Evolutionary conservation across 2,888 invertebrate species (phyloP), one percentile per base, ranked within the genome.

Genomic region (Chrysotoxum bicinctum): DNA sequence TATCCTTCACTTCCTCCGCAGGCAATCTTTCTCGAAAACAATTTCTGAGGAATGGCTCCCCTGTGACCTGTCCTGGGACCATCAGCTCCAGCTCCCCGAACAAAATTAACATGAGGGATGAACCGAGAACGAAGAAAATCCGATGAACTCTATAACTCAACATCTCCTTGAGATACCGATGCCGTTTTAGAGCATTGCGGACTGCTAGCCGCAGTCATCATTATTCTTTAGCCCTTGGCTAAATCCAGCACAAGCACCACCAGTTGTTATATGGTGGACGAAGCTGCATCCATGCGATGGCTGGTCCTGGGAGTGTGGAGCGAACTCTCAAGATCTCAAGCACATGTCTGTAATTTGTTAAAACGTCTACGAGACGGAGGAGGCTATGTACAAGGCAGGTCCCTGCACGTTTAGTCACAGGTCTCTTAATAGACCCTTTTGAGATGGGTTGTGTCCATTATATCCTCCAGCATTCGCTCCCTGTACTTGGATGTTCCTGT

Each of bases 331-430:
- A 85, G 72, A 85, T 85, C 85, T 81, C 85, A 73, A 85, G 85
- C 85, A 85, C 85, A 85, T 80, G 76, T 73, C 43, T 76, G 81
- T 85, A 81, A 85, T 85, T 85, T 85, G 85, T 80, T 80, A 80
- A 85, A 76, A 69, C 68, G 62, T 79, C 79, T 48, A 37, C 40
- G 40, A 48, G 21, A 19, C 43, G 40, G 23, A 48, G 30, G 16
- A 16, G 56, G 50, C 35, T 35, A 62, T 10, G 16, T 16, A n/a
- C 50, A 69, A 12, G 52, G 68, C 74, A 76, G 72, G 83, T 87
- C 87, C 87, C 87, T 64, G 83, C 87, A 87, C 83, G 87, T 83
- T 73, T 80, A 80, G 50, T 76, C 76, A 70, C 50, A 64, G 73
- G 87, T 83, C 87, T 79, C 87, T 87, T 84, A 87, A 87, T 87